These are phyloP conservation scores for Fregetta grallaria DNA, from an alignment of 2,113 vertebrate genomes.

Conservation along the genomic window DNA sequence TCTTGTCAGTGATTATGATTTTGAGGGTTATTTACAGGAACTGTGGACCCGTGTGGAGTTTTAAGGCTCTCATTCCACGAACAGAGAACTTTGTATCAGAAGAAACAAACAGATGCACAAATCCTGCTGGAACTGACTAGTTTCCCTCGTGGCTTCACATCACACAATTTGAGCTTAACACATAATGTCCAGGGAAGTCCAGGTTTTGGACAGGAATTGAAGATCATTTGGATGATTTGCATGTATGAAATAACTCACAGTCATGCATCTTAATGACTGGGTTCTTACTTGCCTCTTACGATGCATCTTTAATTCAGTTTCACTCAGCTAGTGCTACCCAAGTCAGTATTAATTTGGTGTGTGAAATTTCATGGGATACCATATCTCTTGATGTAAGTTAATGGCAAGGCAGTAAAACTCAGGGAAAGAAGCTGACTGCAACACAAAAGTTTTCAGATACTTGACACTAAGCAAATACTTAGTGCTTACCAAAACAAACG, in stretches of 20 bases:
- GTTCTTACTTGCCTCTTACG: not conserved
- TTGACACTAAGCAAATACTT: not conserved
- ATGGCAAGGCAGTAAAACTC: not conserved
- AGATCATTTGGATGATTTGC: no score
- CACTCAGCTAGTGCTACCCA: not conserved
- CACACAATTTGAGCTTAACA: not conserved
- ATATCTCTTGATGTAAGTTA: accelerated
- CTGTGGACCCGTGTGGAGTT: not conserved
- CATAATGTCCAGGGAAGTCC: no score
- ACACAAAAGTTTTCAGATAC: not conserved
- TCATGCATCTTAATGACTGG: accelerated
- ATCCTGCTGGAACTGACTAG: not conserved
- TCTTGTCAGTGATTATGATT: not conserved
- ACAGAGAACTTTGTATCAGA: not conserved
- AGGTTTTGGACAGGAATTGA: not conserved
- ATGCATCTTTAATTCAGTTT: not conserved
- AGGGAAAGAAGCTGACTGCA: not conserved
- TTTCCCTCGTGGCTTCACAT: not conserved
- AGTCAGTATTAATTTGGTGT: not conserved
- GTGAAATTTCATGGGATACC: not conserved
- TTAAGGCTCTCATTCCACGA: not conserved
- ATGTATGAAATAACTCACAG: not conserved
- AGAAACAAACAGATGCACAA: not conserved
- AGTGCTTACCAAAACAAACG: not conserved
- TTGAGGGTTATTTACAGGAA: not conserved